These are phyloP conservation scores for Aplysina aerophoba DNA, from an alignment of 37 sponge, comb jelly and placozoan genomes.

Conservation along the genomic window DNA sequence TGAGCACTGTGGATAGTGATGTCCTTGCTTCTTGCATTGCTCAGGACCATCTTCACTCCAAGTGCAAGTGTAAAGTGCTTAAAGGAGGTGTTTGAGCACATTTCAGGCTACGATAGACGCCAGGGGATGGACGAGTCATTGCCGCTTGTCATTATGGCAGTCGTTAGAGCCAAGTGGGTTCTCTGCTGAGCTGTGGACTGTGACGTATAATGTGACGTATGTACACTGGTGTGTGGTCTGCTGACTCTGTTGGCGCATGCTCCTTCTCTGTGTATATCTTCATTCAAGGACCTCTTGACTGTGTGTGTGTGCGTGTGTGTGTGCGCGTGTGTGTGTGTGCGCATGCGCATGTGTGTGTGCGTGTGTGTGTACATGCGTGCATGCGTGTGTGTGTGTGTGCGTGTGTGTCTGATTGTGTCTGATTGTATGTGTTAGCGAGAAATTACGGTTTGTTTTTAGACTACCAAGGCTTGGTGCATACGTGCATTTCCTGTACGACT, in stretches of 20 bases:
- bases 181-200: no score
- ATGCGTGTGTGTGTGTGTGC: not conserved
- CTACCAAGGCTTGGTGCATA: slow-evolving; percentile 73
- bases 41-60: slow-evolving; percentile 72
- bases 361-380: not conserved
- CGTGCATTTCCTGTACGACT: slow-evolving; percentile 72
- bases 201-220: no score
- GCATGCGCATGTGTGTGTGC: slow-evolving; percentile 3
- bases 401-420: no score
- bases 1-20: no score
- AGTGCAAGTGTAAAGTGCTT: slow-evolving; percentile 65
- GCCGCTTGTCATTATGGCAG: slow-evolving; percentile 12
- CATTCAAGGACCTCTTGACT: not conserved
- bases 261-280: not conserved
- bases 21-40: not conserved
- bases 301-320: not conserved
- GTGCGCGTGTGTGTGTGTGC: slow-evolving; percentile 14
- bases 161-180: slow-evolving; percentile 28
- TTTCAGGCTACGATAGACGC: not conserved
- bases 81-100: slow-evolving; percentile 40
- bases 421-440: no score
- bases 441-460: not conserved
- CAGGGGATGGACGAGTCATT: not conserved
- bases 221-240: not conserved
- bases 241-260: not conserved